Conservation (phyloP, 2,113 vertebrate species). For the Falcunculus frontatus region DNA sequence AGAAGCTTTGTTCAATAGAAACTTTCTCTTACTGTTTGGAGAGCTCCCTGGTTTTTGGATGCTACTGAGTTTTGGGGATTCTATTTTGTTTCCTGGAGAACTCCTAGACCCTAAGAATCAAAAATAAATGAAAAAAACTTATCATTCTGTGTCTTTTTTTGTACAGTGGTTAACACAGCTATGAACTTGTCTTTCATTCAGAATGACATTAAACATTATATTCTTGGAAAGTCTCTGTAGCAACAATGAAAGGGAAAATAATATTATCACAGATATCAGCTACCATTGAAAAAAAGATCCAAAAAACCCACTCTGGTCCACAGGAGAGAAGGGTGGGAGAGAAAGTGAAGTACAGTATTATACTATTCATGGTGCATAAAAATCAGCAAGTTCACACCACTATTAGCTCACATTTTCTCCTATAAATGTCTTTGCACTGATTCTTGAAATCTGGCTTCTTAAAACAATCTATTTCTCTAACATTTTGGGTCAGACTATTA, state of each 20-base stretch:
- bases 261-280: neutral
- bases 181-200: neutral
- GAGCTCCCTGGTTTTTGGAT: neutral
- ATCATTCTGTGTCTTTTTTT: neutral
- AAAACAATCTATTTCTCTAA: neutral
- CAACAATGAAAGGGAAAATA: neutral
- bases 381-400: neutral
- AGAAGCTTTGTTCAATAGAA: neutral
- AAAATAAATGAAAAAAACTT: neutral
- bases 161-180: neutral
- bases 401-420: neutral
- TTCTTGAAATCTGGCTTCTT: neutral
- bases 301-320: neutral
- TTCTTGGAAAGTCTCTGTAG: neutral
- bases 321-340: neutral
- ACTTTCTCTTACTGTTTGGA: neutral
- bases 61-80: fast-evolving
- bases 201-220: neutral
- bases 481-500: neutral
- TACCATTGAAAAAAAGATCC: neutral
- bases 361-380: neutral
- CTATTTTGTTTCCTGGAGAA: neutral
- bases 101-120: neutral
- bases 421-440: neutral
- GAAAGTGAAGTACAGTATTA: neutral